A percentile compares a stretch with the other conserved stretches of the same genome.
phyloP scores from a whole-genome alignment of 2,888 invertebrate genomes.

The Gastrophysa polygoni region DNA sequence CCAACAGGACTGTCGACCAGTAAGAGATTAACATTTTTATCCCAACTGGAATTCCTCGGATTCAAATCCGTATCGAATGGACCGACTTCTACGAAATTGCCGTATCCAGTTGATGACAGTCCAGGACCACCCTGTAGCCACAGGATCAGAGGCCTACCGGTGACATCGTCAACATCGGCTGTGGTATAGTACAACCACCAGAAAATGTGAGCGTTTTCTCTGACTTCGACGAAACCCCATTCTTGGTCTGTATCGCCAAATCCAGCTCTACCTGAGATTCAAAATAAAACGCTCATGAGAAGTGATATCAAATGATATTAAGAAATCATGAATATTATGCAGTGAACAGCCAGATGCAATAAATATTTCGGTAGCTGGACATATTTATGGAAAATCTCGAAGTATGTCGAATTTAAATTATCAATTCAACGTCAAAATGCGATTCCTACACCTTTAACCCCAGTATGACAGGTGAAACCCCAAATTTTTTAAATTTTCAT shows the following conservation, averaged over 20 bases:
- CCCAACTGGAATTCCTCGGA: conserved; percentile 63
- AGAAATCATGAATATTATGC: too few species aligned
- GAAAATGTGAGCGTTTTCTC: conserved; percentile 80
- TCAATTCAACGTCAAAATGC: too few species aligned
- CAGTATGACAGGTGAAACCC: too few species aligned
- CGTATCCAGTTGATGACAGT: conserved; percentile 58
- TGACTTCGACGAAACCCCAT: conserved; percentile 76
- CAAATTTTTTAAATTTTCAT: too few species aligned
- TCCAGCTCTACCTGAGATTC: conserved; percentile 45
- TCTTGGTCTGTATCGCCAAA: conserved; percentile 72
- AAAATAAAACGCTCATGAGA: too few species aligned
- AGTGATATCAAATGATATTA: too few species aligned
- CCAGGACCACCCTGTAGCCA: conserved; percentile 78
- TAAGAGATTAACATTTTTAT: conserved; percentile 68
- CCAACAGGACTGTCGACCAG: conserved; percentile 93
- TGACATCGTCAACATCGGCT: conserved; percentile 62
- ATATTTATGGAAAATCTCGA: too few species aligned
- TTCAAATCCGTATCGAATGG: conserved; percentile 48
- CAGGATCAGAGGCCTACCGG: conserved; percentile 72
- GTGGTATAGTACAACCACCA: conserved; percentile 81
- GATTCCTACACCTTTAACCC: too few species aligned
- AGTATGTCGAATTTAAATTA: too few species aligned
- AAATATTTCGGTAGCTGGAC: too few species aligned
- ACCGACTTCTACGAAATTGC: conserved; percentile 69
- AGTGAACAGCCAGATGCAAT: too few species aligned